Evolutionary conservation across 2,113 vertebrate genomes (phyloP), one percentile per base, ranked within the genome.

Genomic region (Hippocampus zosterae): DNA sequence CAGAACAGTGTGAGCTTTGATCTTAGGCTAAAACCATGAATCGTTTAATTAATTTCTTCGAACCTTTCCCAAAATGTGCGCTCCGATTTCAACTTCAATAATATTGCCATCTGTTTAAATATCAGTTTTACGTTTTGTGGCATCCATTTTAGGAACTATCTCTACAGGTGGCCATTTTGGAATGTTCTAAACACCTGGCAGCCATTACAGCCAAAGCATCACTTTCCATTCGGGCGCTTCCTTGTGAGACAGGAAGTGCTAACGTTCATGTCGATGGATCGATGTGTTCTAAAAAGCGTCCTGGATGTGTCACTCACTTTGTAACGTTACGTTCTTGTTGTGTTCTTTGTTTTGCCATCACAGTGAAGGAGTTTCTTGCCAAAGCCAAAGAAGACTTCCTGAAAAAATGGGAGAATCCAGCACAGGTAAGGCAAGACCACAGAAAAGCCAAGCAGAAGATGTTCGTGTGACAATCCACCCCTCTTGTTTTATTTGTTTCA

Each of bases 361-460:
- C 85, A 94, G 94, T 96, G 90, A 96, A 96, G 90, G 96, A 97
- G 88, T 96, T 96, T 91, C 93, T 97, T 89, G 95, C 94, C 83
- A 96, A 95, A 95, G 95, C 95, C 88, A 96, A 96, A 93, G 95
- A 96, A 91, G 95, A 97, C 82, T 96, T 97, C 81, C 92, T 97
- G 67, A 95, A 94, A 88, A 97, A 96, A 94, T 97, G 96, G 95
- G 95, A 97, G 89, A 95, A 89, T 82, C 95, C 95, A 75, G 90
- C 93, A 82, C 94, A 94, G 92, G 93, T 94, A 77, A 82, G 82
- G 41, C 59, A 27, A 65, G 25, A 25, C 42, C 42, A 50, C 5
- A 50, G 18, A 50, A 50, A 50, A 55, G 23, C 16, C 4, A 52
- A 16, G 8, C 5, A 21, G 19, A 6, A 37, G 18, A 52, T 60